Percentiles rank a stretch among this genome's conserved stretches.
Evolutionary conservation across 2,888 invertebrate genomes (phyloP).

Genomic region (Eupeodes luniger): DNA sequence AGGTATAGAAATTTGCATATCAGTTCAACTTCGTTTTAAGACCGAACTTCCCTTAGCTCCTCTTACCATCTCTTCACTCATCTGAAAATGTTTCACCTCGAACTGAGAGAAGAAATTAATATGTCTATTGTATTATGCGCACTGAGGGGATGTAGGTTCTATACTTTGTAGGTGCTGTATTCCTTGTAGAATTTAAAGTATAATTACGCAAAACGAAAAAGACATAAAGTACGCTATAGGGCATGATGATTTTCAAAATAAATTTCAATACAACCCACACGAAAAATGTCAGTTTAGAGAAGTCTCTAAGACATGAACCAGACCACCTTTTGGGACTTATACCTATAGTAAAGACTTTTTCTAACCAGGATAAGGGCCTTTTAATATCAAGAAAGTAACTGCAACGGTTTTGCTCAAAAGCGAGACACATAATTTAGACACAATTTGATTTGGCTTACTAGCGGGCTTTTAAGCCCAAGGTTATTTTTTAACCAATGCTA

Average conservation of each 20-base stretch:
- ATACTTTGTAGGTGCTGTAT: slow-evolving; percentile 26
- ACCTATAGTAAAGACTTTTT: no score
- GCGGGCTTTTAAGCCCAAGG: no score
- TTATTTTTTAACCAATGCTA: no score
- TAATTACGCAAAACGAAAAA: slow-evolving; percentile 65
- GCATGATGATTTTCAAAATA: no score
- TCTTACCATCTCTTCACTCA: background rate
- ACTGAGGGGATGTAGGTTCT: background rate
- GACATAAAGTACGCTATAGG: slow-evolving; percentile 32
- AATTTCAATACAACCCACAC: background rate
- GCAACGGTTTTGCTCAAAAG: no score
- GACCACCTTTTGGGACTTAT: background rate
- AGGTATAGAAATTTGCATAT: slow-evolving; percentile 64
- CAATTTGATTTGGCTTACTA: no score
- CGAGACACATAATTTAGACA: no score
- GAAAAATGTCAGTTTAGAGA: no score
- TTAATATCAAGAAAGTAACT: no score
- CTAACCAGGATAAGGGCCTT: no score
- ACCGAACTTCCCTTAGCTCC: background rate
- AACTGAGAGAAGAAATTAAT: background rate
- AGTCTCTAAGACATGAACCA: background rate
- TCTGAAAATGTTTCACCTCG: background rate
- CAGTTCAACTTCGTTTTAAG: slow-evolving; percentile 2
- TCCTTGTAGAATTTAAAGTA: slow-evolving; percentile 58
- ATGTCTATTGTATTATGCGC: background rate